These are phyloP conservation scores for Lasioglossum marginatum DNA, from an alignment of 2,888 invertebrate species.

Conservation along the genomic window DNA sequence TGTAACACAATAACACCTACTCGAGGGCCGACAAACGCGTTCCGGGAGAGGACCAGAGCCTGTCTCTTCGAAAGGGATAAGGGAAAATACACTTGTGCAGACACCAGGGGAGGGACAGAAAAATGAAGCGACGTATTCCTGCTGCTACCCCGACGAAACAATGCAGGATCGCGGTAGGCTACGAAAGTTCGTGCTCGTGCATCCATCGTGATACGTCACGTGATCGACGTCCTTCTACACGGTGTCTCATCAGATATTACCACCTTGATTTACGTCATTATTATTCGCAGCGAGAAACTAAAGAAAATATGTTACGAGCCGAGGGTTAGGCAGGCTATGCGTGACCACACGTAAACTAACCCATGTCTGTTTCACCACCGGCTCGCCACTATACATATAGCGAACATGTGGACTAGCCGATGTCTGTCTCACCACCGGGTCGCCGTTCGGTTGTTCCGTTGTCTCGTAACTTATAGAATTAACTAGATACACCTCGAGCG, in stretches of 20 bases:
- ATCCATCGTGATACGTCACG: slow-evolving; percentile 44
- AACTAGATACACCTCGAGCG: too few relatives aligned
- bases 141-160: slow-evolving; percentile 67
- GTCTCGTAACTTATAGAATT: too few relatives aligned
- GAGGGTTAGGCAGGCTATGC: too few relatives aligned
- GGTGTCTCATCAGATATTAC: background rate
- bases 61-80: slow-evolving; percentile 38
- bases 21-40: slow-evolving; percentile 60
- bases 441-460: too few relatives aligned
- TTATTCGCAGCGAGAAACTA: background rate
- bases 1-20: slow-evolving; percentile 73
- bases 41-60: slow-evolving; percentile 21
- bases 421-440: too few relatives aligned
- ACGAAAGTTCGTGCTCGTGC: slow-evolving; percentile 53
- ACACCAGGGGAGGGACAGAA: slow-evolving; percentile 38
- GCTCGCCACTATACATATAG: too few relatives aligned
- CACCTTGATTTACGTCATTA: background rate
- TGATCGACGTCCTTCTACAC: slow-evolving; percentile 24
- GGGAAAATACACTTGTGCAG: slow-evolving; percentile 44
- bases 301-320: too few relatives aligned
- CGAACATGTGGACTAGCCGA: too few relatives aligned
- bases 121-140: slow-evolving; percentile 55
- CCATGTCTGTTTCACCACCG: too few relatives aligned
- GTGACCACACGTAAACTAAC: too few relatives aligned
- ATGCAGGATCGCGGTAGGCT: slow-evolving; percentile 59